Conservation (phyloP, 2,888 invertebrate genomes). For the Flabesymbios commensalis region DNA sequence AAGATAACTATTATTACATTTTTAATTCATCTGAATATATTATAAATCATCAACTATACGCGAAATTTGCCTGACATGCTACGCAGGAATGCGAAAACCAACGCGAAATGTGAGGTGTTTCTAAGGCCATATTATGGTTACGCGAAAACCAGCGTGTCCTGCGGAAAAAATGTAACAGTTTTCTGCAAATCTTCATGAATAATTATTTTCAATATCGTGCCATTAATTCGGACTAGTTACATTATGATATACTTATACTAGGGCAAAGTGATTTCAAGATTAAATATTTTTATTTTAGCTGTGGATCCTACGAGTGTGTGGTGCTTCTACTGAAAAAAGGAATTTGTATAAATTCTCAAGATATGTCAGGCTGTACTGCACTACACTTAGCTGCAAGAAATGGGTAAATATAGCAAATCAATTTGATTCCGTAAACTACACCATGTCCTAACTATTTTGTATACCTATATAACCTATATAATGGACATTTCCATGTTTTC, state of each 20-base stretch:
- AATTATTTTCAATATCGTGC: not conserved
- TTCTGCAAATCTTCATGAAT: too few relatives aligned
- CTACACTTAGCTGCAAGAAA: constrained; percentile 57
- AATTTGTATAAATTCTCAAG: constrained; percentile 48
- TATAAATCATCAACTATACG: too few relatives aligned
- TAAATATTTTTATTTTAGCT: constrained; percentile 38
- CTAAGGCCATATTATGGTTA: too few relatives aligned
- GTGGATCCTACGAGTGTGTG: constrained; percentile 54
- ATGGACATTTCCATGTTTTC: too few relatives aligned
- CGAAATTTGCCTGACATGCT: too few relatives aligned
- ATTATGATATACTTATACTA: not conserved
- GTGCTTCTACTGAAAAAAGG: constrained; percentile 51
- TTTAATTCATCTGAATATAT: too few relatives aligned
- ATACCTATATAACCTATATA: too few relatives aligned
- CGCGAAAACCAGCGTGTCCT: too few relatives aligned
- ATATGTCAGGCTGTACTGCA: constrained; percentile 55
- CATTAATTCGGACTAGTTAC: not conserved
- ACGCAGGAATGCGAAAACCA: too few relatives aligned
- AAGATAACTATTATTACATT: too few relatives aligned
- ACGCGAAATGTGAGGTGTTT: too few relatives aligned
- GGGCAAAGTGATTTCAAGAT: not conserved
- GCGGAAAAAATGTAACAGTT: too few relatives aligned
- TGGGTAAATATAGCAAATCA: constrained; percentile 40
- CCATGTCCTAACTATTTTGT: not conserved
- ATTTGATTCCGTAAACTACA: not conserved